Percentiles rank a stretch among this genome's conserved stretches.
These are phyloP conservation scores for Leptoclinus maculatus DNA, from an alignment of 2,797 vertebrate genomes.

Conservation along the genomic window DNA sequence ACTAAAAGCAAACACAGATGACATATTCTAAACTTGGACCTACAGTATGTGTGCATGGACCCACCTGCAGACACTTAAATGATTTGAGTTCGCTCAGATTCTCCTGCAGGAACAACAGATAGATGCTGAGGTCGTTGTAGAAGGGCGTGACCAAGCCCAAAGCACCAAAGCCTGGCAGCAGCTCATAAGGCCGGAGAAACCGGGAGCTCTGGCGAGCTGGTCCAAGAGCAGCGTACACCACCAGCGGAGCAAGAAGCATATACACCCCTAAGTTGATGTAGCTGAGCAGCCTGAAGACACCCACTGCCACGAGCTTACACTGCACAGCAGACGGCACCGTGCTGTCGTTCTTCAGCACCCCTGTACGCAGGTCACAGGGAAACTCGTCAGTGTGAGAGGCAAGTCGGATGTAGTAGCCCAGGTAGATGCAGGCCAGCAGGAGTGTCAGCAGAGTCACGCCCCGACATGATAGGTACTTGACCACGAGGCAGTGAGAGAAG, in stretches of 20 bases:
- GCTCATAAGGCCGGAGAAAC: constrained; percentile 91
- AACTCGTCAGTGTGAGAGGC: constrained; percentile 93
- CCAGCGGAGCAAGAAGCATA: constrained; percentile 84
- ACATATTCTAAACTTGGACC: neutral
- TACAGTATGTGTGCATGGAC: constrained; percentile 12
- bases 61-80: constrained; percentile 92
- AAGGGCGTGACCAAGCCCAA: constrained; percentile 84
- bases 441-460: constrained; percentile 87
- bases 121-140: constrained; percentile 95
- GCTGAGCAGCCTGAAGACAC: constrained; percentile 94
- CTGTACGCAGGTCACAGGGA: constrained; percentile 90
- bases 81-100: constrained; percentile 96
- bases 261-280: constrained; percentile 92
- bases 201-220: constrained; percentile 85
- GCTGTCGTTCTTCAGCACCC: constrained; percentile 89
- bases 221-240: constrained; percentile 88
- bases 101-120: constrained; percentile 94
- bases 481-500: constrained; percentile 83
- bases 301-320: constrained; percentile 94
- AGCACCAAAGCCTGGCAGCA: constrained; percentile 91
- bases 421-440: constrained; percentile 87
- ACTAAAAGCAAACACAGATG: neutral
- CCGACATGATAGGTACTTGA: constrained; percentile 89
- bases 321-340: constrained; percentile 85
- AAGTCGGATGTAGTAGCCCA: constrained; percentile 92